A percentile compares a stretch with the other conserved stretches of the same genome.
Evolutionary conservation across 2,113 vertebrate genomes (phyloP).

Genomic region (Circaetus cinerascens): DNA sequence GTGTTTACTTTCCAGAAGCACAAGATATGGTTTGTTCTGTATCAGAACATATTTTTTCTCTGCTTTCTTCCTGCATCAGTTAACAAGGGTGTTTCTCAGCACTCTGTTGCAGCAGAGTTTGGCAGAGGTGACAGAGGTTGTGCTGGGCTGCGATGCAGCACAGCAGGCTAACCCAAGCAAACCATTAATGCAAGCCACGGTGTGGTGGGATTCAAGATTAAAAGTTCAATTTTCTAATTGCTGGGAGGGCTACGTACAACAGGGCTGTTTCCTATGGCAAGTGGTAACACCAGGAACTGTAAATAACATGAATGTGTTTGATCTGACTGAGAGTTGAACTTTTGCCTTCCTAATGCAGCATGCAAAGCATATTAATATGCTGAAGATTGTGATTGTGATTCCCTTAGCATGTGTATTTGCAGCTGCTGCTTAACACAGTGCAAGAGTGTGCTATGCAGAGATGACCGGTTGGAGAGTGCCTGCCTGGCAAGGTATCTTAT

Average conservation of each 20-base stretch:
- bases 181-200: neutral
- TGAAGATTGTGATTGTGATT: neutral
- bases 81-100: neutral
- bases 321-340: conserved; percentile 47
- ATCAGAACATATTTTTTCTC: neutral
- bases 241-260: conserved; percentile 15
- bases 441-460: neutral
- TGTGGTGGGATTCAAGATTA: conserved; percentile 25
- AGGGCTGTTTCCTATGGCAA: neutral
- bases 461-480: neutral
- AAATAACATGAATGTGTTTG: conserved; percentile 15
- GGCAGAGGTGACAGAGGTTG: neutral
- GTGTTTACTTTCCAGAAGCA: neutral
- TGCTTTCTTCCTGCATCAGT: neutral
- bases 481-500: neutral
- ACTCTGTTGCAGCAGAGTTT: neutral
- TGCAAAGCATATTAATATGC: neutral
- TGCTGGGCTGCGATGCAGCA: neutral
- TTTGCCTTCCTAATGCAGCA: conserved; percentile 10
- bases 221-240: conserved; percentile 54
- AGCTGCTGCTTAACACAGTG: neutral
- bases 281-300: neutral
- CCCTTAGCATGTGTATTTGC: neutral
- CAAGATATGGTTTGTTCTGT: neutral
- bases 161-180: conserved; percentile 22